Evolutionary conservation across 2,113 vertebrate genomes (phyloP), one percentile per base, ranked within the genome.

Genomic region (Pogona vitticeps): DNA sequence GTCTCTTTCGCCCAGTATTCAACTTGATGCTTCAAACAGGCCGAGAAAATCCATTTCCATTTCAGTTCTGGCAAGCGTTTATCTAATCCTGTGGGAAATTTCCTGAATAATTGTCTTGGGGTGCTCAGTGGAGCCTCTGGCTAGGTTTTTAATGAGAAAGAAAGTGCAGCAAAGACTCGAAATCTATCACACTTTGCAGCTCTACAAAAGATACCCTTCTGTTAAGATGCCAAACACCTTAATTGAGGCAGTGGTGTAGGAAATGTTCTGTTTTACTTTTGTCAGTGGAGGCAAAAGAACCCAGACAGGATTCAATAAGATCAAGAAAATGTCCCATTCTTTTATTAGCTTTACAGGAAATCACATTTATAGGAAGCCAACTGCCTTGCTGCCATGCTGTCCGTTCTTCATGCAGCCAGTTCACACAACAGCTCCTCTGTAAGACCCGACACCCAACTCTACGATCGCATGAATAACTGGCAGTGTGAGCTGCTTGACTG

Each of bases 281-380:
- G 46, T n/a, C 68, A 67, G 76, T 84, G 26, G 52, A 63, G 92
- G 76, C 38, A 1, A 1, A 78, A 20, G 33, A 38, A 63, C 36
- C 73, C 86, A 89, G 68, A 92, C 6, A 89, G 84, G 40, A 92
- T 83, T 23, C 86, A 91, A 89, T 89, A n/a, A 91, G 42, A 92
- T 61, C 33, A 86, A 31, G 67, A 78, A 83, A 87, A 28, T 76
- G 86, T 36, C 85, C 61, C 80, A 72, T 46, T 81, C 80, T 91
- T 80, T 63, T 90, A 78, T 38, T 40, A 82, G 36, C 63, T 77
- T 77, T 78, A 63, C 67, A 70, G 38, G 71, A 86, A 87, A 85
- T 42, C 20, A 23, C 0, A 2, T 71, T 89, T 82, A 85, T 58
- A 26, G 92, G 67, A 68, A 91, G 36, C 2, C 83, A 85, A 59